A percentile compares a stretch with the other conserved stretches of the same genome.
Conservation (phyloP, 2,113 vertebrate species). For the Alaudala cheleensis region DNA sequence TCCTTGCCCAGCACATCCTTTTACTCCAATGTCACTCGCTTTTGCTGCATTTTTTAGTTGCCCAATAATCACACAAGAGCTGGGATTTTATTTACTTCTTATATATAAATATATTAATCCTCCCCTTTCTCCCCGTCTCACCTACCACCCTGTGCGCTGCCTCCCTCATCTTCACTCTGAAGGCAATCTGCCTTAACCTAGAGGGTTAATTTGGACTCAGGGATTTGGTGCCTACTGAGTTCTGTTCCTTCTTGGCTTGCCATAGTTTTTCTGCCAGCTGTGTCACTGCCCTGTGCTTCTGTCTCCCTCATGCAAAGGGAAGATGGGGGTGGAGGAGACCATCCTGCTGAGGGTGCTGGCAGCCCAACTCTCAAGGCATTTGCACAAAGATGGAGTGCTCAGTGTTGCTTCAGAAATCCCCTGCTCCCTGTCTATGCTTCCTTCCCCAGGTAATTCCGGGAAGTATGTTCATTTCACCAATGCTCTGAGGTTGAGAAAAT, state of each 20-base stretch:
- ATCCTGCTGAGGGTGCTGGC: constrained; percentile 12
- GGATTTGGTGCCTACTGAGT: background rate
- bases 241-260: background rate
- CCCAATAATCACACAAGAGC: constrained; percentile 58
- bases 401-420: background rate
- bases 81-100: constrained; percentile 67
- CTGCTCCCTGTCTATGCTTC: background rate
- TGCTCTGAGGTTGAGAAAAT: background rate
- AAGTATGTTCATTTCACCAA: background rate
- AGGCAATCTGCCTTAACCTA: background rate
- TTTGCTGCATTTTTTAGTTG: constrained; percentile 61
- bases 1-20: constrained; percentile 54
- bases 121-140: background rate
- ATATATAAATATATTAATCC: constrained; percentile 42
- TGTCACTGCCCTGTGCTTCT: background rate
- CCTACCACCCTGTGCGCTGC: background rate
- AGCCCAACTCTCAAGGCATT: background rate
- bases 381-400: background rate
- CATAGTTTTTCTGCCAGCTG: background rate
- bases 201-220: background rate
- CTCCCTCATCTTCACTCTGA: background rate
- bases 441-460: background rate
- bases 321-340: background rate
- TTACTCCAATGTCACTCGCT: constrained; percentile 65
- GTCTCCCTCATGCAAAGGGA: background rate